These are phyloP conservation scores for Archips crataeganus DNA, from an alignment of 2,888 invertebrate species.

Conservation along the genomic window DNA sequence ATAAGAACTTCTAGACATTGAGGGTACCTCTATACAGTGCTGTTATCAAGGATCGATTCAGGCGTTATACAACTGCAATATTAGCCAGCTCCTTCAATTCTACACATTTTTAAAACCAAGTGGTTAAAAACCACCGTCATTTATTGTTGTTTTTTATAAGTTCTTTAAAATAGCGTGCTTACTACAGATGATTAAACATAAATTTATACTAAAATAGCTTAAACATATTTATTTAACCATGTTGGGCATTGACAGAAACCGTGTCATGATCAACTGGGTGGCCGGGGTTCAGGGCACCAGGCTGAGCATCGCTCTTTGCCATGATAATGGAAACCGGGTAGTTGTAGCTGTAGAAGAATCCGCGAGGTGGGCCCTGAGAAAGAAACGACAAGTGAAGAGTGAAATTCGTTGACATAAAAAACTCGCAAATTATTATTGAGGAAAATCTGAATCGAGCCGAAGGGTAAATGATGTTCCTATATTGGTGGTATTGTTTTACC, in stretches of 20 bases:
- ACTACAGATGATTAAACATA: slow-evolving; percentile 9
- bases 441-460: background rate
- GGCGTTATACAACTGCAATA: background rate
- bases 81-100: background rate
- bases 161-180: background rate
- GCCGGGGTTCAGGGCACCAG: slow-evolving; percentile 54
- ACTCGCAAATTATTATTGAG: background rate
- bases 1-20: background rate
- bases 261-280: slow-evolving; percentile 67
- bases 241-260: slow-evolving; percentile 52
- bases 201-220: background rate
- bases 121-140: background rate
- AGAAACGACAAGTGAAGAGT: slow-evolving; percentile 38
- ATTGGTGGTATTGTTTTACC: background rate
- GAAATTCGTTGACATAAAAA: background rate
- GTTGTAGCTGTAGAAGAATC: slow-evolving; percentile 90
- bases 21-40: slow-evolving; percentile 8
- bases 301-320: slow-evolving; percentile 63
- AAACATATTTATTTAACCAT: slow-evolving; percentile 35
- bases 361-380: slow-evolving; percentile 86
- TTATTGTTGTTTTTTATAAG: background rate
- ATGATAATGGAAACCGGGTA: slow-evolving; percentile 87
- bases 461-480: background rate
- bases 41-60: background rate
- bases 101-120: background rate